Evolutionary conservation across 2,797 vertebrate genomes (phyloP).

Genomic region (Tangara arthus): DNA sequence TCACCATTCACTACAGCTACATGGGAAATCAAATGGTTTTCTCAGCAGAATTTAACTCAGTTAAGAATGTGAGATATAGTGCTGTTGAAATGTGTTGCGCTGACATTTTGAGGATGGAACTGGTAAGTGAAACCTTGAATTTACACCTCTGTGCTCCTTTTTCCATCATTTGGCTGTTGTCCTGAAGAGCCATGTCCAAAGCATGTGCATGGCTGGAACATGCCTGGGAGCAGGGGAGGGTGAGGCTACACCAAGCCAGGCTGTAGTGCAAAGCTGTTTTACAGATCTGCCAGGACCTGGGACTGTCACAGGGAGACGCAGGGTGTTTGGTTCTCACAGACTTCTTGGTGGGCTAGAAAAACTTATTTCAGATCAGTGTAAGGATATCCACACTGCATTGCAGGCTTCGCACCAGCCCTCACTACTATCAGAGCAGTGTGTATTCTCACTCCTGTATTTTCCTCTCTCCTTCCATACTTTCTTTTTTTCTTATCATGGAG

Average conservation of each 20-base stretch:
- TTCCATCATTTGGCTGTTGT: background rate
- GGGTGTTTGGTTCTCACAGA: accelerated
- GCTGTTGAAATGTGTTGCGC: background rate
- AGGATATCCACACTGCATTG: background rate
- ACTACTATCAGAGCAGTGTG: accelerated
- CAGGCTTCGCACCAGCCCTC: background rate
- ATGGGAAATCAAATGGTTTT: background rate
- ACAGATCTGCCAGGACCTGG: background rate
- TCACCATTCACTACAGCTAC: background rate
- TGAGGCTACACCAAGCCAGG: background rate
- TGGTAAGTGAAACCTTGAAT: background rate
- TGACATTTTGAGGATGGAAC: background rate
- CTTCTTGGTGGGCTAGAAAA: background rate
- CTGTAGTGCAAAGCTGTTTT: background rate
- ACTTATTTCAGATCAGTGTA: background rate
- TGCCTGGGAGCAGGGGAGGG: background rate
- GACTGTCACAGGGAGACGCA: background rate
- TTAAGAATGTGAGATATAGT: background rate
- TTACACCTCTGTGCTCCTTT: background rate
- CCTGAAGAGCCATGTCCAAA: background rate
- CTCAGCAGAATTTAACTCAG: background rate
- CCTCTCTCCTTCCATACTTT: background rate
- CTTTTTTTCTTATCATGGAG: background rate
- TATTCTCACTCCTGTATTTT: background rate
- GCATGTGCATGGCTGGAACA: background rate